Percentiles rank a stretch among this genome's conserved stretches.
Evolutionary conservation across 2,797 vertebrate genomes (phyloP).

Genomic region (Lacerta agilis): DNA sequence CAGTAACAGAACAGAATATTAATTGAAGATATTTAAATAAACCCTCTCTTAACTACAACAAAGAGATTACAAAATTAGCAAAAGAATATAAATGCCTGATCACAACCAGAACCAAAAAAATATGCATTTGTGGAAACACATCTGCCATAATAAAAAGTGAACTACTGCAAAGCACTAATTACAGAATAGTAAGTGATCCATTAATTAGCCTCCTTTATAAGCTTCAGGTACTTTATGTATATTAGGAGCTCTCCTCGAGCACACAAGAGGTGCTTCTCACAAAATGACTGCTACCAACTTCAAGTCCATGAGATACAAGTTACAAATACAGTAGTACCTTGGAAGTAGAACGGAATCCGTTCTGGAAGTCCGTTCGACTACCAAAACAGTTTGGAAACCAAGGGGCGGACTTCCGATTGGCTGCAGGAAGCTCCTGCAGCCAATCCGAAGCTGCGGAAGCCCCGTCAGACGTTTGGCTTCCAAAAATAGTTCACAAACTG

Average conservation of each 20-base stretch:
- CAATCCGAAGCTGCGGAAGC: too few relatives aligned
- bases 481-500: too few relatives aligned
- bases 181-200: background rate
- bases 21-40: too few relatives aligned
- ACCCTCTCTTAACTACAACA: too few relatives aligned
- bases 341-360: too few relatives aligned
- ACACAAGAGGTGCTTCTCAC: background rate
- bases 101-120: slow-evolving; percentile 4
- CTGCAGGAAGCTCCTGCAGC: too few relatives aligned
- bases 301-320: background rate
- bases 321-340: background rate
- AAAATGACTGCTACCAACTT: background rate
- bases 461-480: too few relatives aligned
- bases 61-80: too few relatives aligned
- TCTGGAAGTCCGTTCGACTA: too few relatives aligned
- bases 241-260: background rate
- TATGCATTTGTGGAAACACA: slow-evolving; percentile 42
- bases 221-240: background rate
- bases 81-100: slow-evolving; percentile 1
- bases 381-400: too few relatives aligned
- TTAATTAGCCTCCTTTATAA: background rate
- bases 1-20: background rate
- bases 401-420: too few relatives aligned
- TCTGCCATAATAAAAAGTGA: background rate
- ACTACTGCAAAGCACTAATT: slow-evolving; percentile 1